Evolutionary conservation across 2,888 invertebrate species (phyloP).

Genomic region (Portevinia maculata): DNA sequence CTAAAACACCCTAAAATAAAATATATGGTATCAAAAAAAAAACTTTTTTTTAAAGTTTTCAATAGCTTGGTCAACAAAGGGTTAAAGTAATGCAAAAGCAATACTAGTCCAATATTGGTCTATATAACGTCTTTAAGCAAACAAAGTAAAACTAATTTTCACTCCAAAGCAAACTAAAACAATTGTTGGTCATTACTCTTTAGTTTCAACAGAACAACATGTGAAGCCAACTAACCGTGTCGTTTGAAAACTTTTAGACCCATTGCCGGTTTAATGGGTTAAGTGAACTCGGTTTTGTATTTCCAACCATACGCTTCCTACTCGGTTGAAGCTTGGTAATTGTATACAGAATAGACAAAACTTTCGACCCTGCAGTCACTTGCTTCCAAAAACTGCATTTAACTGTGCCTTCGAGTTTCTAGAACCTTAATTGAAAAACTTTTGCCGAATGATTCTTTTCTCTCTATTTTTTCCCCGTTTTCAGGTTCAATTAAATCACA

Average conservation of each 20-base stretch:
- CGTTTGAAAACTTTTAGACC: conserved; percentile 40
- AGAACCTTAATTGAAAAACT: conserved; percentile 72
- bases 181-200: conserved; percentile 24
- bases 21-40: too few relatives aligned
- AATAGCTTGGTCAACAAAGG: too few relatives aligned
- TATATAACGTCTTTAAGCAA: too few relatives aligned
- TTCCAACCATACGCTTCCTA: neutral
- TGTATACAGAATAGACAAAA: conserved; percentile 60
- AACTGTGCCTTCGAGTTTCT: conserved; percentile 60
- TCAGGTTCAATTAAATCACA: conserved; percentile 63
- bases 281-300: conserved; percentile 38
- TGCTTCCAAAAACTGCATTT: conserved; percentile 55
- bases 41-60: too few relatives aligned
- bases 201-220: conserved; percentile 28
- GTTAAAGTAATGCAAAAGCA: too few relatives aligned
- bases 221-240: conserved; percentile 16
- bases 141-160: neutral
- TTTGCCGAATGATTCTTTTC: conserved; percentile 54
- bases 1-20: too few relatives aligned
- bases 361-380: conserved; percentile 49
- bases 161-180: conserved; percentile 3
- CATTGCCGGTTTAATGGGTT: conserved; percentile 47
- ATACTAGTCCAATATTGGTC: too few relatives aligned
- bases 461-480: conserved; percentile 13
- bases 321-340: conserved; percentile 25